Evolutionary conservation across 1,140 invertebrate species (phyloP), one percentile per base, ranked within the genome.

Genomic region (Drosophila paulistorum): DNA sequence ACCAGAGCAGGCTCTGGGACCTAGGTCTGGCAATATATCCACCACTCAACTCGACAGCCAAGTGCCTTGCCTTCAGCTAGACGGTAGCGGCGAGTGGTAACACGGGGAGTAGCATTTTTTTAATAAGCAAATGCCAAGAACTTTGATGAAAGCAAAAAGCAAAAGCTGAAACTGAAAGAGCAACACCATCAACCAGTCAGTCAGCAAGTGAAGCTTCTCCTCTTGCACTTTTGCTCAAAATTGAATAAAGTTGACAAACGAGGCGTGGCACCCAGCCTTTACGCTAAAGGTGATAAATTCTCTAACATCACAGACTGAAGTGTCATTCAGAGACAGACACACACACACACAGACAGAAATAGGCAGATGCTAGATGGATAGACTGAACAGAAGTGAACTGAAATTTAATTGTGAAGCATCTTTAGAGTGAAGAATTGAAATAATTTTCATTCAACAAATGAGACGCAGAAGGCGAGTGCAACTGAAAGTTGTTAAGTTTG

Each of bases 281-380:
- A n/a, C n/a, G 30, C 35, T 20, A 65, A 65, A 79, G 73, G 73
- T 71, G 65, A 76, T 79, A 71, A 68, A 75, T 75, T 67, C 70
- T n/a, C 55, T 20, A 51, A 13, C 33, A 51, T 51, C 62, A 75
- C 17, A 60, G n/a, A 51, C 39, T 64, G 54, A 75, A 74, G 64
- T 71, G 65, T 65, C 76, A 71, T 71, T 68, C 66, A 30, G 35
- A 35, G 3, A 26, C 26, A 26, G 1, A 26, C 5, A 30, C 30
- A 37, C 72, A 74, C 71, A 69, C 63, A 63, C 20, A 59, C 33
- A 39, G 41, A 7, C 55, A 62, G 33, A n/a, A 7, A 39, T 7
- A 48, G 14, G 3, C 7, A 59, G 26, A 63, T 54, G 33, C 23
- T 14, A 48, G 41, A 59, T 9, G 20, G 23, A 13, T 39, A 39